Percentiles rank a stretch among this genome's conserved stretches.
phyloP scores from a whole-genome alignment of 2,797 vertebrate species.

The Knipowitschia caucasica region DNA sequence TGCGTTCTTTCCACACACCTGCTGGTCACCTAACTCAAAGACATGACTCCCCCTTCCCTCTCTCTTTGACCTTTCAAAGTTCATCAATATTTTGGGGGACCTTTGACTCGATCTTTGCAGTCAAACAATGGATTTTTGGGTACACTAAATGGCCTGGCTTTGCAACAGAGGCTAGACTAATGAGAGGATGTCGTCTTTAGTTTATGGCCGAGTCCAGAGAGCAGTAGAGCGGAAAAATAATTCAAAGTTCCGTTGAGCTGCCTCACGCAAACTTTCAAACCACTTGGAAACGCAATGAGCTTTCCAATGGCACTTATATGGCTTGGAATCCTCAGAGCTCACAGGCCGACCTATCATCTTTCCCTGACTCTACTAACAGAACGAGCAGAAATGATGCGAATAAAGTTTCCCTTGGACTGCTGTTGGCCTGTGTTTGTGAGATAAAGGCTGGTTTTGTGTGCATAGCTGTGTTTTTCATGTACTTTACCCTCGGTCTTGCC shows the following conservation, averaged over 20 bases:
- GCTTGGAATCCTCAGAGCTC: conserved; percentile 34
- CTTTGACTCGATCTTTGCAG: conserved; percentile 91
- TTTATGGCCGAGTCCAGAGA: conserved; percentile 88
- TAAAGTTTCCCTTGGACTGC: conserved; percentile 4
- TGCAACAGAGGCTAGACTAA: conserved; percentile 94
- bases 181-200: conserved; percentile 97
- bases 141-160: conserved; percentile 90
- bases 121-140: conserved; percentile 93
- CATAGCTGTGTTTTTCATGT: conserved; percentile 67
- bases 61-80: conserved; percentile 74
- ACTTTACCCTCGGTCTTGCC: conserved; percentile 51
- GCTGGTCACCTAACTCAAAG: conserved; percentile 11
- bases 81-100: conserved; percentile 90
- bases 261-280: conserved; percentile 85
- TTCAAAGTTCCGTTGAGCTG: conserved; percentile 80
- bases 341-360: conserved; percentile 13
- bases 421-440: conserved; percentile 16
- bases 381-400: neutral
- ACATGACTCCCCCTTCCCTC: conserved; percentile 57
- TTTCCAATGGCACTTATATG: conserved; percentile 53
- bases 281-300: conserved; percentile 59
- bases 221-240: conserved; percentile 92
- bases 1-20: conserved; percentile 1
- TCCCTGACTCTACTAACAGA: neutral
- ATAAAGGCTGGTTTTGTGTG: conserved; percentile 56